A percentile compares a stretch with the other conserved stretches of the same genome.
These are phyloP conservation scores for Synanceia verrucosa DNA, from an alignment of 2,797 vertebrate species.

Conservation along the genomic window DNA sequence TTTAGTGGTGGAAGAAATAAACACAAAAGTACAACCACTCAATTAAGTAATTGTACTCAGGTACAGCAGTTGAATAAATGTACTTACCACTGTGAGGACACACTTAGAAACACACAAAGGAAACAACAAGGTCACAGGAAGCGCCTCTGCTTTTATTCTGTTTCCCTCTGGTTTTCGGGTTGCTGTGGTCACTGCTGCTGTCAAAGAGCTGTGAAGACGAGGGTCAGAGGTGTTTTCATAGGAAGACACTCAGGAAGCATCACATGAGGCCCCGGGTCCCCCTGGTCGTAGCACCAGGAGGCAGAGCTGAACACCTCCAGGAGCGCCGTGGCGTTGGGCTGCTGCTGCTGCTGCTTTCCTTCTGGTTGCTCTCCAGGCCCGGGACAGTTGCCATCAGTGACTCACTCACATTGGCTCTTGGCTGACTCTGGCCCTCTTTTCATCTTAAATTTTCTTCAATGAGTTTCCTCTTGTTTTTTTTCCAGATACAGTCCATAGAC, in stretches of 20 bases:
- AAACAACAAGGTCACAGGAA: conserved; percentile 18
- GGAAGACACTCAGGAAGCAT: conserved; percentile 82
- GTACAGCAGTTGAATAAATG: too few relatives aligned
- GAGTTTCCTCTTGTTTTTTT: conserved; percentile 73
- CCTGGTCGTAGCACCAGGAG: conserved; percentile 25
- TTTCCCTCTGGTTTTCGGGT: conserved; percentile 1
- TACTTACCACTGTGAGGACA: too few relatives aligned
- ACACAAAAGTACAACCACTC: too few relatives aligned
- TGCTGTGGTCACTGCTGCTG: conserved; percentile 6
- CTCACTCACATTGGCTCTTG: conserved; percentile 67
- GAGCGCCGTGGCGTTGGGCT: neutral
- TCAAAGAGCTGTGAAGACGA: conserved; percentile 29
- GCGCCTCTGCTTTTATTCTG: neutral
- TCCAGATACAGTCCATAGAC: conserved; percentile 68
- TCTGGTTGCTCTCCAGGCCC: conserved; percentile 70
- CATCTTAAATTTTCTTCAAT: conserved; percentile 40
- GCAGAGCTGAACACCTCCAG: conserved; percentile 23
- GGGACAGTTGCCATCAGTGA: conserved; percentile 74
- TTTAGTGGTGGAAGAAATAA: neutral
- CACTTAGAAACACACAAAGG: neutral
- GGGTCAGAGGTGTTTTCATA: conserved; percentile 73
- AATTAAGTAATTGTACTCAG: too few relatives aligned
- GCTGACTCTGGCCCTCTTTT: conserved; percentile 63
- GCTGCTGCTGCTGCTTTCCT: conserved; percentile 46
- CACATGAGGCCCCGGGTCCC: conserved; percentile 50